A percentile compares a stretch with the other conserved stretches of the same genome.
phyloP scores from a whole-genome alignment of 2,113 vertebrate genomes.

The Trochalopteron elliotii region DNA sequence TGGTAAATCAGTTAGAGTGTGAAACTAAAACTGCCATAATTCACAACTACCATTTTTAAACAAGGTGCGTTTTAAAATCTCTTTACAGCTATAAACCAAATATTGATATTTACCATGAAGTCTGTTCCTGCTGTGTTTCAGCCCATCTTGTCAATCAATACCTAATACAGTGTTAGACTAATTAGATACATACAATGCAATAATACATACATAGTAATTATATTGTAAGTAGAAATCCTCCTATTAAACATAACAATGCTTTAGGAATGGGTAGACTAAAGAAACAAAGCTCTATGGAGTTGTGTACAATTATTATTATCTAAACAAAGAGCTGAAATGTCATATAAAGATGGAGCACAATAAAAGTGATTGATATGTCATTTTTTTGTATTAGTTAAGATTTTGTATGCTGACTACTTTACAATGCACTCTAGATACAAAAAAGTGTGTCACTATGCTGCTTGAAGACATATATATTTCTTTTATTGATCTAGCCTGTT shows the following conservation, averaged over 20 bases:
- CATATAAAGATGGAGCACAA: neutral
- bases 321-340: constrained; percentile 30
- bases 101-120: constrained; percentile 11
- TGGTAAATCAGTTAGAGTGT: neutral
- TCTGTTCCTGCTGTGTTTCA: neutral
- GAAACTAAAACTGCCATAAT: neutral
- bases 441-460: neutral
- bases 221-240: neutral
- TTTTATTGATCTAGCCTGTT: constrained; percentile 4
- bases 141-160: constrained; percentile 30
- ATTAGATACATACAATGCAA: neutral
- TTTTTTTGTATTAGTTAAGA: neutral
- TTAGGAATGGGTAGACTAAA: neutral
- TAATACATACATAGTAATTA: neutral
- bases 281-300: neutral
- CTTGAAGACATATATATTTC: neutral
- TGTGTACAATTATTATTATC: neutral
- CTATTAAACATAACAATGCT: neutral
- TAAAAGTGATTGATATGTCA: constrained; percentile 1
- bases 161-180: neutral
- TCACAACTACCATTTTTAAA: neutral
- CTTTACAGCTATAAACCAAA: neutral
- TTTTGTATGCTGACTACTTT: neutral
- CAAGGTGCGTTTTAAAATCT: neutral
- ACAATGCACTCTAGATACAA: neutral